Evolutionary conservation across 2,113 vertebrate genomes (phyloP).

Genomic region (Loxodonta africana): DNA sequence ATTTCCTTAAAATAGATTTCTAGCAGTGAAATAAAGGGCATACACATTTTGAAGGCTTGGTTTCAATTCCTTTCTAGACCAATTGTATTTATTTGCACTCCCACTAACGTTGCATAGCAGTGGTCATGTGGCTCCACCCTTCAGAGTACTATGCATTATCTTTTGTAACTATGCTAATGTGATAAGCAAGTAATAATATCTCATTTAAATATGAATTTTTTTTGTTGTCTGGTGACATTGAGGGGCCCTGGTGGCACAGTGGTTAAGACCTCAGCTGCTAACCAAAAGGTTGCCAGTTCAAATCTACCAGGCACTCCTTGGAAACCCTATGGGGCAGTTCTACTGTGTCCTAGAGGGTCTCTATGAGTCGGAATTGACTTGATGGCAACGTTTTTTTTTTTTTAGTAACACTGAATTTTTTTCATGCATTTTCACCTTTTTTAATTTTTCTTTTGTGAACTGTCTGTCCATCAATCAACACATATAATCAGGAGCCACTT

Average conservation of each 20-base stretch:
- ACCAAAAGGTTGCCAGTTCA: no score
- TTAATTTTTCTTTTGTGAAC: constrained; percentile 48
- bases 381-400: no score
- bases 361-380: no score
- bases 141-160: neutral
- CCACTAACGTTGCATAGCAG: neutral
- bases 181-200: constrained; percentile 24
- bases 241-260: no score
- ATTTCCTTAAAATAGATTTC: constrained; percentile 58
- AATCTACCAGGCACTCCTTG: no score
- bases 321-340: no score
- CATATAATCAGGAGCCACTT: neutral
- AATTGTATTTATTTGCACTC: neutral
- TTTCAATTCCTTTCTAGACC: constrained; percentile 20
- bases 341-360: no score
- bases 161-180: constrained; percentile 43
- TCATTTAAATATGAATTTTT: constrained; percentile 59
- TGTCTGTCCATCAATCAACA: neutral
- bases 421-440: constrained; percentile 25
- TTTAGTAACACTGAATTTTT: neutral
- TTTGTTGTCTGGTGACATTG: neutral
- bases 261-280: no score
- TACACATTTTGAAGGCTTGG: constrained; percentile 21
- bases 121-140: neutral
- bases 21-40: constrained; percentile 27